phyloP scores from a whole-genome alignment of 2,113 vertebrate species.

The Ginglymostoma cirratum region DNA sequence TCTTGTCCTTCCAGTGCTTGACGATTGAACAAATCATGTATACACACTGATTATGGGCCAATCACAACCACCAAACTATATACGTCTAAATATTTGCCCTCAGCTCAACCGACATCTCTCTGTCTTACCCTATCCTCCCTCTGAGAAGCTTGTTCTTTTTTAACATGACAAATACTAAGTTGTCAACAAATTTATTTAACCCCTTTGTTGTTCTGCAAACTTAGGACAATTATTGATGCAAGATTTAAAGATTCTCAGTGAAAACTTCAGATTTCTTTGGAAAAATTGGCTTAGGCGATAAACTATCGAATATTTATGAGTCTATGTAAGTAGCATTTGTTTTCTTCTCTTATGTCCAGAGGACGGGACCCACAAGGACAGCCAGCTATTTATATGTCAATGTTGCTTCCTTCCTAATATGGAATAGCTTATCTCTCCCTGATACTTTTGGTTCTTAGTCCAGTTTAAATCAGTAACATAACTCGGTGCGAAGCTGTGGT shows the following conservation, averaged over 20 bases:
- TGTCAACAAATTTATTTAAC: neutral
- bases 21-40: neutral
- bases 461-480: neutral
- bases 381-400: neutral
- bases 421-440: neutral
- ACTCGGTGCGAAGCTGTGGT: neutral
- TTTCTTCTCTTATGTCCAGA: neutral
- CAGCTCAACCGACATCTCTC: neutral
- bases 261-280: neutral
- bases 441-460: neutral
- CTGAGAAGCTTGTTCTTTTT: neutral
- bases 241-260: neutral
- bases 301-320: neutral
- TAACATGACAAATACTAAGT: neutral
- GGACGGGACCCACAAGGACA: neutral
- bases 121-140: neutral
- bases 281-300: neutral
- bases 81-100: neutral
- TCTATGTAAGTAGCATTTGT: neutral
- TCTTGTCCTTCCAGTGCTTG: neutral
- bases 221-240: neutral
- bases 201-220: neutral
- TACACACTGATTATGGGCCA: neutral
- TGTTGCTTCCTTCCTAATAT: neutral
- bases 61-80: neutral